Evolutionary conservation across 2,888 invertebrate species (phyloP).

Genomic region (Erebia palarica): DNA sequence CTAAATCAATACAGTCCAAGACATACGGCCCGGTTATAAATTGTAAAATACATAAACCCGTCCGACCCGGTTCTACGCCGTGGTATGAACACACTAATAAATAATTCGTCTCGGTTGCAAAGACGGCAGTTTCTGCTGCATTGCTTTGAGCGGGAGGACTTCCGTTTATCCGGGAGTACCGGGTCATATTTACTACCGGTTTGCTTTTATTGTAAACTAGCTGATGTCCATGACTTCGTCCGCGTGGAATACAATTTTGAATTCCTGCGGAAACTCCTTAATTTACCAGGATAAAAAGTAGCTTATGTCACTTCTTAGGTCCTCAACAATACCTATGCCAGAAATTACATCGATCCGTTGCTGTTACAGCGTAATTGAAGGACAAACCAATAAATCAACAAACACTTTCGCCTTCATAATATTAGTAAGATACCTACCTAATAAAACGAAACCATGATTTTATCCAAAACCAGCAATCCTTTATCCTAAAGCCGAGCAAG

Average conservation of each 20-base stretch:
- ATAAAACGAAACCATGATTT: background rate
- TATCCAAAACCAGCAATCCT: background rate
- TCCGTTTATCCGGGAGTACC: constrained; percentile 21
- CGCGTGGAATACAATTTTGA: too few species aligned
- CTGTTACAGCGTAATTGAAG: too few species aligned
- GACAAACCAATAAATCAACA: too few species aligned
- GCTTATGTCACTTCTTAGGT: too few species aligned
- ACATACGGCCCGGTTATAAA: constrained; percentile 32
- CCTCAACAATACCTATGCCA: too few species aligned
- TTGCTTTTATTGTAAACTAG: background rate
- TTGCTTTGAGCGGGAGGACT: constrained; percentile 25
- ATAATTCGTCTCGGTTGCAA: constrained; percentile 46
- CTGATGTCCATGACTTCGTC: too few species aligned
- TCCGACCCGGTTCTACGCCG: constrained; percentile 20
- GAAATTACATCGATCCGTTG: too few species aligned
- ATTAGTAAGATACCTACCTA: background rate
- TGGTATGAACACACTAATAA: constrained; percentile 36
- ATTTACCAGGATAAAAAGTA: too few species aligned
- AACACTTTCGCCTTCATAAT: too few species aligned
- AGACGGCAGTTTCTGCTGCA: constrained; percentile 54
- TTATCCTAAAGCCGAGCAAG: constrained; percentile 13
- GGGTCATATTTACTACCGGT: constrained; percentile 19
- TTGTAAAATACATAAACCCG: constrained; percentile 34
- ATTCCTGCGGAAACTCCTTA: too few species aligned
- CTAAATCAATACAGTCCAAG: constrained; percentile 32